These are phyloP conservation scores for Dolichotis patagonum DNA, from an alignment of 2,113 vertebrate genomes.

Conservation along the genomic window DNA sequence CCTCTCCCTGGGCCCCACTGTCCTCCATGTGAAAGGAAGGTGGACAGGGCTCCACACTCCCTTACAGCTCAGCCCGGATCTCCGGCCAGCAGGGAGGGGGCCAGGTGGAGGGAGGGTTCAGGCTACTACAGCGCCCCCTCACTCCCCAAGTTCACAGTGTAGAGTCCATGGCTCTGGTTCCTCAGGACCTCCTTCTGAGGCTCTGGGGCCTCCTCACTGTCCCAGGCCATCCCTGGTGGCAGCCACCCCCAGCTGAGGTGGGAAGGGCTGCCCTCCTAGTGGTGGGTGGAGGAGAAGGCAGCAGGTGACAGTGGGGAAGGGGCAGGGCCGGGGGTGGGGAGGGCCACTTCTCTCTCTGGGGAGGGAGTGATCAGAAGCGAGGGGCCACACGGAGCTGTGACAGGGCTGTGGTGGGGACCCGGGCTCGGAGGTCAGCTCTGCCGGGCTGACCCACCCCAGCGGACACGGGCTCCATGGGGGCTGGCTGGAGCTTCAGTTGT, in stretches of 20 bases:
- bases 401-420: conserved; percentile 41
- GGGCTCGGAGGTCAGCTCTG: conserved; percentile 16
- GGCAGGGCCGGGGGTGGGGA: not conserved
- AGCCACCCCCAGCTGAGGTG: not conserved
- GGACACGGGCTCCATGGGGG: not conserved
- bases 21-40: too few relatives aligned
- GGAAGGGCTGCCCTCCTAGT: not conserved
- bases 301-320: not conserved
- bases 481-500: conserved; percentile 45
- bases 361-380: not conserved
- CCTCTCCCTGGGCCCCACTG: too few relatives aligned
- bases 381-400: not conserved
- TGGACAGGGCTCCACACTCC: too few relatives aligned
- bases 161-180: conserved; percentile 68
- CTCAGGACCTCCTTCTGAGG: conserved; percentile 54
- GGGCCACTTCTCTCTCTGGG: not conserved
- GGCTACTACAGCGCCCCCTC: not conserved
- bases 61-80: too few relatives aligned
- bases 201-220: not conserved
- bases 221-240: not conserved
- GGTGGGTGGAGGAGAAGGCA: not conserved
- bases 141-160: conserved; percentile 79
- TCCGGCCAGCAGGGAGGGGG: not conserved
- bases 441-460: not conserved
- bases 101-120: not conserved